Evolutionary conservation across 1,140 invertebrate genomes (phyloP), one percentile per base, ranked within the genome.

Genomic region (Ceratitis capitata): DNA sequence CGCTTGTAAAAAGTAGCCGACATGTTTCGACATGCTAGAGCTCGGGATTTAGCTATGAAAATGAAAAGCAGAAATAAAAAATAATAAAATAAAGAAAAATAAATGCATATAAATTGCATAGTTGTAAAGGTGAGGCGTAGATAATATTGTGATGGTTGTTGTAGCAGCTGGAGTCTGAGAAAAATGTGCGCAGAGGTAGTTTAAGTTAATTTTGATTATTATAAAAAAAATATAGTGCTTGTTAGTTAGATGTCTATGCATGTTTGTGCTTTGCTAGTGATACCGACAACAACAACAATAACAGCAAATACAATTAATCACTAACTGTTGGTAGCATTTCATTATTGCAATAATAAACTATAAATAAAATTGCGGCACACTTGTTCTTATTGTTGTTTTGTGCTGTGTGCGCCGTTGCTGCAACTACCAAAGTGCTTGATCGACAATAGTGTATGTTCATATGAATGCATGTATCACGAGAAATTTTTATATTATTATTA

Each of bases 1-100:
- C n/a, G n/a, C n/a, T 26, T 61, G 29, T 61, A 5, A 61, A 61
- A 26, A 61, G 10, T 7, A 61, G 23, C 56, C 16, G 45, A 78
- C 69, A 78, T 78, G 69, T 78, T 78, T 78, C 69, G 69, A 78
- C 69, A 47, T 42, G 69, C 32, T 78, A 78, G 2, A 78, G 32
- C 39, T 26, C 7, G 10, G 16, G 6, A 45, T 69, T 69, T 69
- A 69, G 39, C 61, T 69, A 69, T 35, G 14, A 35, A 19, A 69
- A 69, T 69, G 14, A 35, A 35, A 69, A 35, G 16, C 9, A 32
- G 4, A 56, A 7, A 56, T 56, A n/a, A 23, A 56, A 32, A 61
- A n/a, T n/a, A n/a, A n/a, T n/a, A n/a, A n/a, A n/a, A n/a, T n/a
- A n/a, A n/a, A n/a, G n/a, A n/a, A n/a, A n/a, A n/a, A 39, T 7